phyloP scores from a whole-genome alignment of 2,888 invertebrate species.

The Orthosia gothica region DNA sequence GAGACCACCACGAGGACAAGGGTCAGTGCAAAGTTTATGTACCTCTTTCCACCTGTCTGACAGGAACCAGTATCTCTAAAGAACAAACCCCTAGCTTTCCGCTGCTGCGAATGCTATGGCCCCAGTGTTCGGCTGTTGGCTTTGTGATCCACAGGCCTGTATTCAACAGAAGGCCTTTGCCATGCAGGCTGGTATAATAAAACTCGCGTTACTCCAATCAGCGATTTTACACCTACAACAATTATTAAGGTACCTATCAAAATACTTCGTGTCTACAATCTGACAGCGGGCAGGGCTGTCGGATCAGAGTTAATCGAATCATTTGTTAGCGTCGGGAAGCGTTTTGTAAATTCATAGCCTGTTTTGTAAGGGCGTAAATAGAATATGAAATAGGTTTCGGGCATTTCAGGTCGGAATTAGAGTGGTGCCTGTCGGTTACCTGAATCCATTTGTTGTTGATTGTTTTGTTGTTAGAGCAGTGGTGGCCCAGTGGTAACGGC shows the following conservation, averaged over 20 bases:
- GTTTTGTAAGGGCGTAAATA: constrained; percentile 42
- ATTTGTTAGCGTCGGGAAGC: constrained; percentile 61
- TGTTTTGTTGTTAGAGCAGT: constrained; percentile 11
- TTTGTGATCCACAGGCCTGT: no score
- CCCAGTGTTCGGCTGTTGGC: no score
- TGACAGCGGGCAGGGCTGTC: constrained; percentile 64
- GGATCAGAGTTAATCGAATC: constrained; percentile 58
- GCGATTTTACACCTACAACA: constrained; percentile 74
- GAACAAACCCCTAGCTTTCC: no score
- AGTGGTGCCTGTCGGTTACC: constrained; percentile 45
- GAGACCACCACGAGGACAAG: no score
- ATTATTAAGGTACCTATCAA: constrained; percentile 76
- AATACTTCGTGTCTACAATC: constrained; percentile 78
- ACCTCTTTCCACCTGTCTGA: no score
- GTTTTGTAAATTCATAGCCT: constrained; percentile 56
- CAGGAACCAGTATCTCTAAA: no score
- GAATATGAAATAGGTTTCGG: constrained; percentile 50
- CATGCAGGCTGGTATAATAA: constrained; percentile 33
- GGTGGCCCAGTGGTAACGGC: no score
- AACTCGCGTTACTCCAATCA: constrained; percentile 50
- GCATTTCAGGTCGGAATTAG: constrained; percentile 38
- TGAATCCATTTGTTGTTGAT: constrained; percentile 24
- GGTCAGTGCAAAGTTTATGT: no score
- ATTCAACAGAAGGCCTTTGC: no score
- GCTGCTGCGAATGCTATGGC: no score